phyloP scores from a whole-genome alignment of 2,113 vertebrate species.

The Nothoprocta pentlandii region DNA sequence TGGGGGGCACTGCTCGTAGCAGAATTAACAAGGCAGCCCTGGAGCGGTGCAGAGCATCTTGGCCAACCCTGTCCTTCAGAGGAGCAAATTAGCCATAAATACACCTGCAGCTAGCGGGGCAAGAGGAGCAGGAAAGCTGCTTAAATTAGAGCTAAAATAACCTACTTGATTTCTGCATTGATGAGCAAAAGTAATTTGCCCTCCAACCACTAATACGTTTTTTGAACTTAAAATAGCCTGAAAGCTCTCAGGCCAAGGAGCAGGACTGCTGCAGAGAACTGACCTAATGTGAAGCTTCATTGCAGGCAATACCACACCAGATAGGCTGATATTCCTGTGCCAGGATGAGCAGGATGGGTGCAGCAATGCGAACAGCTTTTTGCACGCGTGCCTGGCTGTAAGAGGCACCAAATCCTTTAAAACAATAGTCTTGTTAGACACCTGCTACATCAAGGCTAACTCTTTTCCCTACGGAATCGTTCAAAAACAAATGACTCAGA shows the following conservation, averaged over 20 bases:
- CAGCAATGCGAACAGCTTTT: not conserved
- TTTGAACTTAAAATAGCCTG: conserved; percentile 10
- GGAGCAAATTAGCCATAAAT: not conserved
- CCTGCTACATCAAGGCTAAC: not conserved
- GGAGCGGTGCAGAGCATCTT: not conserved
- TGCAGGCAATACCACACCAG: too few relatives aligned
- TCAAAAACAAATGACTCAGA: conserved; percentile 12
- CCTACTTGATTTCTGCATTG: conserved; percentile 48
- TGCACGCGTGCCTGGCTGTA: rapidly evolving
- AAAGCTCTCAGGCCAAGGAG: not conserved
- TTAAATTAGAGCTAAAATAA: conserved; percentile 38
- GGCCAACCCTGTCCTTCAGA: not conserved
- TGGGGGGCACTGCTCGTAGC: not conserved
- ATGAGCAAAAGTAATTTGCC: not conserved
- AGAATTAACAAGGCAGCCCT: not conserved
- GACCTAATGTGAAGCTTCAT: too few relatives aligned
- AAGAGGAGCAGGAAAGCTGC: not conserved
- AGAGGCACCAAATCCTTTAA: rapidly evolving
- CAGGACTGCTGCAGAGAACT: not conserved
- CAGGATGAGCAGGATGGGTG: too few relatives aligned
- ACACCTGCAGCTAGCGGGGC: not conserved
- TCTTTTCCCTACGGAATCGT: not conserved
- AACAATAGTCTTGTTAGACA: not conserved
- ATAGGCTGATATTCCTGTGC: too few relatives aligned
- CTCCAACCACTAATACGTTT: not conserved